Percentiles rank a stretch among this genome's conserved stretches.
These are phyloP conservation scores for Hydropotes inermis DNA, from an alignment of 2,113 vertebrate genomes.

Conservation along the genomic window DNA sequence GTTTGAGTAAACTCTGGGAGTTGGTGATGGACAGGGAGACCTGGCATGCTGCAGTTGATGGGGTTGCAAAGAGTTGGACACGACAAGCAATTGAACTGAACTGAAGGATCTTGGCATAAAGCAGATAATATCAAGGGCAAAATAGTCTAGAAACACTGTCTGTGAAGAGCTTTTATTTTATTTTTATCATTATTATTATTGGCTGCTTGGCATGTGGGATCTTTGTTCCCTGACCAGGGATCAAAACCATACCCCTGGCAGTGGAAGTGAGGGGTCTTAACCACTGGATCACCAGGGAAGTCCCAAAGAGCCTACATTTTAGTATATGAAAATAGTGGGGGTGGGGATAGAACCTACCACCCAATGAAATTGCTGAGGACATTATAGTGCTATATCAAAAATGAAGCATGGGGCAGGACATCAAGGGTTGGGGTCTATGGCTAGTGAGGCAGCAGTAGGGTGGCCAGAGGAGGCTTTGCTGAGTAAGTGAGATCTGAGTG, in stretches of 20 bases:
- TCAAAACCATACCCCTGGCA: neutral
- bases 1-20: neutral
- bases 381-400: neutral
- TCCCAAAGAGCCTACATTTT: neutral
- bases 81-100: neutral
- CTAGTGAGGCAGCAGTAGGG: neutral
- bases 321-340: neutral
- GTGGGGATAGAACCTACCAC: neutral
- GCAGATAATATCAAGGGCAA: neutral
- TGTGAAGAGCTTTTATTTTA: neutral
- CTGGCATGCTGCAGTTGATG: neutral
- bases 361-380: neutral
- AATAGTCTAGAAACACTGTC: neutral
- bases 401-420: neutral
- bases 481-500: neutral
- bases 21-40: neutral
- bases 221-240: neutral
- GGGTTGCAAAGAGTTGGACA: neutral
- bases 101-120: neutral
- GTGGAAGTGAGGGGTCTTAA: neutral
- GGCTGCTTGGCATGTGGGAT: neutral
- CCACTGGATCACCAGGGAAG: neutral
- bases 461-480: neutral
- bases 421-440: no score
- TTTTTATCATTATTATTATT: neutral